Percentiles rank a stretch among this genome's conserved stretches.
phyloP scores from a whole-genome alignment of 2,113 vertebrate species.

The Cyanoramphus novaezelandiae region DNA sequence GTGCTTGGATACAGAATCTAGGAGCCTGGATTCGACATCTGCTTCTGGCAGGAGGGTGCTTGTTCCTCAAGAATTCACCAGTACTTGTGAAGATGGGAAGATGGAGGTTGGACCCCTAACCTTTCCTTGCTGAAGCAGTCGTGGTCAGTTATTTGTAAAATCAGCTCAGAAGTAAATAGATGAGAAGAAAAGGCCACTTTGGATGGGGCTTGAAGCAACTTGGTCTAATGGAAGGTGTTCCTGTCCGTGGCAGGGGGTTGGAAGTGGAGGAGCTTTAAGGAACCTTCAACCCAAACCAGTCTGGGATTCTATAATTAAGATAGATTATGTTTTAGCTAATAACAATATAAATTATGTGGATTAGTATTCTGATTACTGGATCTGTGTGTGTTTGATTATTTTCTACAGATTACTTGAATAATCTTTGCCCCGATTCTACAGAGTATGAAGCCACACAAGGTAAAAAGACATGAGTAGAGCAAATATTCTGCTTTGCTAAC shows the following conservation, averaged over 20 bases:
- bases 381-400: slow-evolving; percentile 10
- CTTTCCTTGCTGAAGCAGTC: not conserved
- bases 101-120: not conserved
- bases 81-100: not conserved
- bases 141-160: not conserved
- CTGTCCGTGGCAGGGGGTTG: not conserved
- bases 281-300: not conserved
- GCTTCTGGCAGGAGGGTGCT: not conserved
- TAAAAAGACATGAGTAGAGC: slow-evolving; percentile 64
- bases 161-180: not conserved
- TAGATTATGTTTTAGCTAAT: not conserved
- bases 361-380: not conserved
- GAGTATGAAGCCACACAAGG: slow-evolving; percentile 96
- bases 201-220: not conserved
- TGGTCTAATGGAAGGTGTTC: not conserved
- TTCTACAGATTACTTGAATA: slow-evolving; percentile 94
- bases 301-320: not conserved
- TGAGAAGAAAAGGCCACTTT: not conserved
- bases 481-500: not conserved
- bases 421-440: slow-evolving; percentile 91
- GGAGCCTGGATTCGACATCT: not conserved
- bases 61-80: not conserved
- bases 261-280: not conserved
- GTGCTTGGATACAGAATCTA: not conserved
- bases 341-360: not conserved